Evolutionary conservation across 1,140 invertebrate species (phyloP).

Genomic region (Drosophila lowei): DNA sequence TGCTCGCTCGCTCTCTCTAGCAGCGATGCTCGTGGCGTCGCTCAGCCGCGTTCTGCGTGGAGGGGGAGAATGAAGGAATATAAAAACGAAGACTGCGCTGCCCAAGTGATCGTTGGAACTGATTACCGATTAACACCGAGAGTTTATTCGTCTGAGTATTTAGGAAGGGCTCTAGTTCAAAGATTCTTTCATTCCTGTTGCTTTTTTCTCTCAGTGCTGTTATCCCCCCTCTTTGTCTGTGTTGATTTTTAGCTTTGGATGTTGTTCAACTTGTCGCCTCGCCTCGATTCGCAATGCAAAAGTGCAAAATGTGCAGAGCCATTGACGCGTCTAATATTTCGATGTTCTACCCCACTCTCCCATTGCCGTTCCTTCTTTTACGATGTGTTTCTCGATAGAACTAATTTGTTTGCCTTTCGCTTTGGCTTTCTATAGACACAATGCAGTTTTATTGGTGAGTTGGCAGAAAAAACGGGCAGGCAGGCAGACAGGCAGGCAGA

Average conservation of each 20-base stretch:
- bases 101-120: too few relatives aligned
- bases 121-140: too few relatives aligned
- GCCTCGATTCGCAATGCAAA: constrained; percentile 42
- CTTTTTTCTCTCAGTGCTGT: background rate
- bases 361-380: background rate
- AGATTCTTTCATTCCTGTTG: too few relatives aligned
- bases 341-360: constrained; percentile 29
- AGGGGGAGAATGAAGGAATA: too few relatives aligned
- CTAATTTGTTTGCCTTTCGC: constrained; percentile 67
- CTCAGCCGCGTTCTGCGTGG: too few relatives aligned
- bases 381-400: constrained; percentile 25
- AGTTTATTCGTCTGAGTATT: too few relatives aligned
- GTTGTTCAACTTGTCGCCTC: constrained; percentile 49
- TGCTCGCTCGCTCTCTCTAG: too few relatives aligned
- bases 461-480: constrained; percentile 29
- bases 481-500: too few relatives aligned
- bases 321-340: constrained; percentile 76
- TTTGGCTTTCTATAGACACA: constrained; percentile 21
- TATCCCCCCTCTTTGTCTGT: background rate
- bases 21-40: too few relatives aligned
- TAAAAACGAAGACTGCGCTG: too few relatives aligned
- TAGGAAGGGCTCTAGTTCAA: too few relatives aligned
- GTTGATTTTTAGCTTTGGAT: constrained; percentile 7
- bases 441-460: constrained; percentile 65
- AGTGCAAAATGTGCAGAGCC: constrained; percentile 59